Conservation (phyloP, 2,888 invertebrate genomes). For the Andrena marginata region DNA sequence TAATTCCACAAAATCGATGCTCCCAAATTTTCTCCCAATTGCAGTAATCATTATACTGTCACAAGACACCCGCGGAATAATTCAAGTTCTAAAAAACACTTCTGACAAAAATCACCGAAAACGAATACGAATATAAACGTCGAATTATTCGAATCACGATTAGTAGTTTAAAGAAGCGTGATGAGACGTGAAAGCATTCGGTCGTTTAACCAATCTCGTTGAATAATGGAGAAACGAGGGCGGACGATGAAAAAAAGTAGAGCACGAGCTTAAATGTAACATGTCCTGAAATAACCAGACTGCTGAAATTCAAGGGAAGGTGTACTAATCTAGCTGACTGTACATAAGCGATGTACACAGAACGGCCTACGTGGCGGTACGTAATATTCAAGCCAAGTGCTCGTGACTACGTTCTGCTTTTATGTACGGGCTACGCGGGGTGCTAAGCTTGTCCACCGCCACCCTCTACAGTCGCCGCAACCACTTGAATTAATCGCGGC, state of each 20-base stretch:
- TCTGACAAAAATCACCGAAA: no score
- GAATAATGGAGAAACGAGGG: background rate
- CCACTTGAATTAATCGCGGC: slow-evolving; percentile 77
- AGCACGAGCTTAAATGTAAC: background rate
- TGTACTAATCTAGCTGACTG: slow-evolving; percentile 52
- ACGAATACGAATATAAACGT: no score
- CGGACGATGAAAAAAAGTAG: background rate
- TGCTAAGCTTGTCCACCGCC: slow-evolving; percentile 70
- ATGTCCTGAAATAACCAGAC: slow-evolving; percentile 23
- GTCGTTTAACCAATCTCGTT: background rate
- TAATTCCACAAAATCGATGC: no score
- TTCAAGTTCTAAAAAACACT: no score
- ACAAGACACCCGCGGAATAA: no score
- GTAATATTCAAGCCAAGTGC: slow-evolving; percentile 71
- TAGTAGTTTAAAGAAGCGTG: background rate
- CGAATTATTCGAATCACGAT: background rate
- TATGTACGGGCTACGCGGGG: slow-evolving; percentile 59
- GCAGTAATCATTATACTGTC: no score
- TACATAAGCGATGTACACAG: slow-evolving; percentile 46
- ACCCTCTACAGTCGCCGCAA: slow-evolving; percentile 61
- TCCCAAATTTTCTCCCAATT: no score
- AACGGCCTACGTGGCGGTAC: slow-evolving; percentile 46
- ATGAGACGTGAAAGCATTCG: background rate
- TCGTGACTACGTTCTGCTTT: slow-evolving; percentile 69
- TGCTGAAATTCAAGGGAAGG: slow-evolving; percentile 35